Evolutionary conservation across 1,140 invertebrate genomes (phyloP).

Genomic region (Phocides pigmalion): DNA sequence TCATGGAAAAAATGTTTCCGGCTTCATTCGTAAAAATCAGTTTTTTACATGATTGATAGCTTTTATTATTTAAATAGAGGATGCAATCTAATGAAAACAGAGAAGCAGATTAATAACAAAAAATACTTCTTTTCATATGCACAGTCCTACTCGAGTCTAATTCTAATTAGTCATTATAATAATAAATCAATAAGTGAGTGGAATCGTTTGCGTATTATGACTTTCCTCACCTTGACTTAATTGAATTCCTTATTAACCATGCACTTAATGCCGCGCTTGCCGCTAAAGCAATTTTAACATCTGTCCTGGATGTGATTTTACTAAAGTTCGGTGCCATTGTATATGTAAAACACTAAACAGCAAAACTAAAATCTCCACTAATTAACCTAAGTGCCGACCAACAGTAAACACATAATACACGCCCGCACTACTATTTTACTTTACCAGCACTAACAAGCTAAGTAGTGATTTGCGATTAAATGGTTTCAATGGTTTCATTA

Average conservation of each 20-base stretch:
- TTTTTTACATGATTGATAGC: too few relatives aligned
- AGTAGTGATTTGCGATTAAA: background rate
- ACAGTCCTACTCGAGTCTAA: background rate
- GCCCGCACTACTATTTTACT: background rate
- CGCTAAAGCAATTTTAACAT: constrained; percentile 72
- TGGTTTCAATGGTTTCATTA: too few relatives aligned
- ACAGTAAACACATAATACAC: constrained; percentile 6
- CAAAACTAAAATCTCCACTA: background rate
- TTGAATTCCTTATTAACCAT: constrained; percentile 66
- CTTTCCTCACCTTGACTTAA: constrained; percentile 64
- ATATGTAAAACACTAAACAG: constrained; percentile 31
- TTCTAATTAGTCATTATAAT: background rate
- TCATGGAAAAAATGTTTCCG: too few relatives aligned
- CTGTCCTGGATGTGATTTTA: constrained; percentile 72
- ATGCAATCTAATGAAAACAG: too few relatives aligned
- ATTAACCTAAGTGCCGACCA: background rate
- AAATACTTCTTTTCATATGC: background rate
- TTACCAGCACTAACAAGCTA: background rate
- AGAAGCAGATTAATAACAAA: too few relatives aligned
- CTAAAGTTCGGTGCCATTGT: constrained; percentile 77
- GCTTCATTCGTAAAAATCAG: too few relatives aligned
- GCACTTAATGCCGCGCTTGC: constrained; percentile 72
- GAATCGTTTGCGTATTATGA: background rate
- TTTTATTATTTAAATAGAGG: too few relatives aligned
- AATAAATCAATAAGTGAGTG: constrained; percentile 7